Percentiles rank a stretch among this genome's conserved stretches.
These are phyloP conservation scores for Zaprionus africanus DNA, from an alignment of 1,140 invertebrate genomes.

Conservation along the genomic window DNA sequence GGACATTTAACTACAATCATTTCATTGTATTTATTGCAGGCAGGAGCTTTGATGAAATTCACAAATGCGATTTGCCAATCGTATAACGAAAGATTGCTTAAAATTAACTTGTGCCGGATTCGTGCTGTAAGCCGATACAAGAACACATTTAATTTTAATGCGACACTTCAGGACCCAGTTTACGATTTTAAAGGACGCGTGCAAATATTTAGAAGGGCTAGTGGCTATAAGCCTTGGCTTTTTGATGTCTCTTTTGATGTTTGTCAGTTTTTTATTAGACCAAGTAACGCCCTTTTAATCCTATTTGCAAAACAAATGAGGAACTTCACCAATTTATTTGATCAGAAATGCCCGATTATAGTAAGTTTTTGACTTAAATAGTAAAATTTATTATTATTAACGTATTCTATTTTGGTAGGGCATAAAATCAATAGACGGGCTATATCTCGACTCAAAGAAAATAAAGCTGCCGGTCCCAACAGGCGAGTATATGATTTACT, in stretches of 20 bases:
- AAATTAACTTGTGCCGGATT: neutral
- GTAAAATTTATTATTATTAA: too few species aligned
- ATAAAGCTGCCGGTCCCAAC: conserved; percentile 7
- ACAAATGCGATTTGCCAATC: neutral
- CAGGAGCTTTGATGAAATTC: neutral
- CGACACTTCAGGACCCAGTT: neutral
- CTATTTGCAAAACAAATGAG: neutral
- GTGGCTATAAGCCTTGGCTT: conserved; percentile 5
- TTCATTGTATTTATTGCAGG: neutral
- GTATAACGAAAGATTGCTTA: neutral
- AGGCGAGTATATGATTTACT: neutral
- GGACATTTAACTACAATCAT: too few species aligned
- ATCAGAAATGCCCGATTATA: neutral
- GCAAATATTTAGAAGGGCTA: conserved; percentile 1
- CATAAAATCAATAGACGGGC: neutral
- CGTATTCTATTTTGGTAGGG: neutral
- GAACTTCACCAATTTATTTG: neutral
- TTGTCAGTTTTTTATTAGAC: neutral
- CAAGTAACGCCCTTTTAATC: neutral
- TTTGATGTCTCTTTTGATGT: neutral
- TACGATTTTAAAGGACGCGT: neutral
- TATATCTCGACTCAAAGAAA: neutral
- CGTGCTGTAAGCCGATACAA: neutral
- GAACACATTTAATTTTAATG: neutral
- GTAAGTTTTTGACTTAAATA: neutral